phyloP scores from a whole-genome alignment of 2,888 invertebrate species.

The Corbicula japonica region DNA sequence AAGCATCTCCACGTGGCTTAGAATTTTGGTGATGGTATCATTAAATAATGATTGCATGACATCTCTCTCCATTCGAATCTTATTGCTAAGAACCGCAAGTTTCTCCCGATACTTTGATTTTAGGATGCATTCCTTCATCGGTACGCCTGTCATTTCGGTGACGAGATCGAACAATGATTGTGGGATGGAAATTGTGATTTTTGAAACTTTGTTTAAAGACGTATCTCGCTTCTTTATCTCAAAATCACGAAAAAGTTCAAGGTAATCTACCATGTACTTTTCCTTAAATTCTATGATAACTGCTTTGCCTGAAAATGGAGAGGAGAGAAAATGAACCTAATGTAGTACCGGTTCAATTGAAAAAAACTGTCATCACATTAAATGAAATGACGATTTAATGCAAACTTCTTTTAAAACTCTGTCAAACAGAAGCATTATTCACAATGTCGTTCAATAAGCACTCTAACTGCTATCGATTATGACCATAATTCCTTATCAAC shows the following conservation, averaged over 20 bases:
- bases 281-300: neutral
- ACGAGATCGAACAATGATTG: neutral
- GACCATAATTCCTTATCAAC: too few species aligned
- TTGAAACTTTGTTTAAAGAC: neutral
- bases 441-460: too few species aligned
- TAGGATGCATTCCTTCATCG: neutral
- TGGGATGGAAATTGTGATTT: neutral
- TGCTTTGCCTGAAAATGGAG: neutral
- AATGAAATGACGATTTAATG: too few species aligned
- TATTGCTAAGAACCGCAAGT: neutral
- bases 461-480: too few species aligned
- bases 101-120: neutral
- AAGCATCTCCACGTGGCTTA: neutral
- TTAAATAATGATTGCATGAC: neutral
- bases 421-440: too few species aligned
- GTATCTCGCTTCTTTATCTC: slow-evolving; percentile 1
- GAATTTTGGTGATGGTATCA: neutral
- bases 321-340: neutral
- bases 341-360: neutral
- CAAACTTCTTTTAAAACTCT: too few species aligned
- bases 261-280: neutral
- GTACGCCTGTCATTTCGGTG: neutral
- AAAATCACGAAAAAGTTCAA: neutral
- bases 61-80: neutral
- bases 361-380: too few species aligned